Conservation (phyloP, 2,797 vertebrate genomes). For the Poecilia wingei region DNA sequence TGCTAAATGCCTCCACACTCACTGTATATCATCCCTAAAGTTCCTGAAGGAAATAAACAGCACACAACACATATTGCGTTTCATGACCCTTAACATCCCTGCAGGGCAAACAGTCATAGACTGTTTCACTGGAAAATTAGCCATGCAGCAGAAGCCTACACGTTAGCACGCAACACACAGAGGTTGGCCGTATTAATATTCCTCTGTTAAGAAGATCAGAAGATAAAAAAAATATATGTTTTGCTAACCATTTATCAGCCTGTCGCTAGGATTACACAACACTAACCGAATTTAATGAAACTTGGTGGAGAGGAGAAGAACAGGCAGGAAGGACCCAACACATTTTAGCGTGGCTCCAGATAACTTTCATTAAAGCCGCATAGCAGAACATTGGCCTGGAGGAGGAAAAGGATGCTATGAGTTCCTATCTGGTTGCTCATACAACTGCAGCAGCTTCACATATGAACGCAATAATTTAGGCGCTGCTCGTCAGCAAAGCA, state of each 20-base stretch:
- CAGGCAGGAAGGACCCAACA: background rate
- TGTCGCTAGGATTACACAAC: constrained; percentile 7
- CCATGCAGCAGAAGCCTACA: constrained; percentile 28
- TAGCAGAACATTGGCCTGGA: background rate
- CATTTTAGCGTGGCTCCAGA: constrained; percentile 6
- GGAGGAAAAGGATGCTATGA: constrained; percentile 1
- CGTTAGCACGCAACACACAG: constrained; percentile 14
- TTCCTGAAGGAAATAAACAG: constrained; percentile 36
- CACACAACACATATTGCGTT: constrained; percentile 39
- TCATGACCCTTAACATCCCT: constrained; percentile 45
- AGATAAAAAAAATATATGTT: background rate
- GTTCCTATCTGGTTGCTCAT: constrained; percentile 14
- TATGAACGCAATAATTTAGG: background rate
- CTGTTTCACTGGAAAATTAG: constrained; percentile 27
- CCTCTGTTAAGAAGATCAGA: background rate
- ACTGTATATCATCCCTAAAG: constrained; percentile 21
- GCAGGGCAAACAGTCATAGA: constrained; percentile 39
- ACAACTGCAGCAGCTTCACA: background rate
- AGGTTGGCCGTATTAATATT: constrained; percentile 5
- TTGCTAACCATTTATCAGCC: background rate
- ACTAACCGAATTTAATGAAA: constrained; percentile 1
- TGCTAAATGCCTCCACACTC: constrained; percentile 13
- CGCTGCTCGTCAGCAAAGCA: background rate
- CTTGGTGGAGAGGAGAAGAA: background rate
- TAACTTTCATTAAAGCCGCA: constrained; percentile 13